Base-by-base conservation (phyloP, 2,888 invertebrate species). In the Bombylius major region DNA sequence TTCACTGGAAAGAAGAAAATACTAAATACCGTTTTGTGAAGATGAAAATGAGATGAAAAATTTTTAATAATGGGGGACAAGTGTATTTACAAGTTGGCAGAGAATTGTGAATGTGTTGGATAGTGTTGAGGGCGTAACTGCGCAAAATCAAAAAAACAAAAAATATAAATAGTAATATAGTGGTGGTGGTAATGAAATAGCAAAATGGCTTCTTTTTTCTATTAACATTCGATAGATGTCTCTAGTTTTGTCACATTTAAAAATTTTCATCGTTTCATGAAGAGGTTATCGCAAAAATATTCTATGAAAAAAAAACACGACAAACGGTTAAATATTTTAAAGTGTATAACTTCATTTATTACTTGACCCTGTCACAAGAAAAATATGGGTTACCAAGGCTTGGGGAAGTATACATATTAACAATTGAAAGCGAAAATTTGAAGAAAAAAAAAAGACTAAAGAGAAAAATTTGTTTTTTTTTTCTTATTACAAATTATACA, bases 151-250 rank as follows among this genome's bases (percentile, higher is more conserved):
- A 9, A 42, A 48, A 54, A 51, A 56, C 52, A 54, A 8, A 55
- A 57, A 51, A 55, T 50, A 45, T 46, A 55, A 56, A 56, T 2
- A 36, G 34, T 7, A 36, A 36, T 7, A 4, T 42, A 42, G 11
- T 42, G 11, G 39, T 42, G 39, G 23, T 23, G 39, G 39, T 11
- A 11, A 11, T 11, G 12, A 42, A 42, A 42, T 42, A 3, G 71
- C 71, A 73, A 73, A 73, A 73, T 73, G 73, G 73, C 73, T 72
- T 67, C 68, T 70, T 65, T 70, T 69, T 70, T 64, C 58, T 45
- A 56, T 57, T 62, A 58, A 58, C 62, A 57, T 58, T 56, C 70
- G 65, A 64, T 64, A 73, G 73, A 70, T 73, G 73, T 68, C 73
- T 66, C 67, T 62, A 66, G 59, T 46, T 54, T 61, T 63, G 45